Conservation (phyloP, 1,140 invertebrate genomes). For the Aricia agestis region DNA sequence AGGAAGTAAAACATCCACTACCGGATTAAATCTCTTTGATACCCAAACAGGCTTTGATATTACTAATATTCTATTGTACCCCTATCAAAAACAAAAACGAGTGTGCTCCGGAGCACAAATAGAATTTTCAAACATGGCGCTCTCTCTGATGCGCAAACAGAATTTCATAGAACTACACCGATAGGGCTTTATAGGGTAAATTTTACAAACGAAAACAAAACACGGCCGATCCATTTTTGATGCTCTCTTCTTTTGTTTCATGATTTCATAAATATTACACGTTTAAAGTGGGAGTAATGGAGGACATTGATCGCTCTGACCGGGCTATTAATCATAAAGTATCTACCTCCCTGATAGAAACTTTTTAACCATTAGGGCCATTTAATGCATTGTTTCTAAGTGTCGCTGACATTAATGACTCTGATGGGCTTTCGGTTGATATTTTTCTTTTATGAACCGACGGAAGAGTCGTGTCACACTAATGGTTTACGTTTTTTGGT, state of each 20-base stretch:
- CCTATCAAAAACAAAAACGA: slow-evolving; percentile 23
- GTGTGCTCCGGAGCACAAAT: slow-evolving; percentile 19
- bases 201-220: slow-evolving; percentile 6
- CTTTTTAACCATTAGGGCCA: slow-evolving; percentile 6
- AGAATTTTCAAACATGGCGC: slow-evolving; percentile 17
- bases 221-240: neutral
- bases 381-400: neutral
- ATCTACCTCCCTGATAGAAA: neutral
- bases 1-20: slow-evolving; percentile 28
- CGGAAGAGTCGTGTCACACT: neutral
- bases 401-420: neutral
- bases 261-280: slow-evolving; percentile 3
- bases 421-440: neutral
- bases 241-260: neutral
- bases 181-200: slow-evolving; percentile 6
- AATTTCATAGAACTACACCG: slow-evolving; percentile 13
- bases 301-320: neutral
- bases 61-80: slow-evolving; percentile 26
- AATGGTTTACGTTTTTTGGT: neutral
- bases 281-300: neutral
- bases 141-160: slow-evolving; percentile 7
- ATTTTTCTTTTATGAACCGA: neutral
- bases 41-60: slow-evolving; percentile 33
- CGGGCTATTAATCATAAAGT: slow-evolving; percentile 5
- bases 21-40: slow-evolving; percentile 35